Conservation (phyloP, 1,140 invertebrate genomes). For the Argopecten irradians region DNA sequence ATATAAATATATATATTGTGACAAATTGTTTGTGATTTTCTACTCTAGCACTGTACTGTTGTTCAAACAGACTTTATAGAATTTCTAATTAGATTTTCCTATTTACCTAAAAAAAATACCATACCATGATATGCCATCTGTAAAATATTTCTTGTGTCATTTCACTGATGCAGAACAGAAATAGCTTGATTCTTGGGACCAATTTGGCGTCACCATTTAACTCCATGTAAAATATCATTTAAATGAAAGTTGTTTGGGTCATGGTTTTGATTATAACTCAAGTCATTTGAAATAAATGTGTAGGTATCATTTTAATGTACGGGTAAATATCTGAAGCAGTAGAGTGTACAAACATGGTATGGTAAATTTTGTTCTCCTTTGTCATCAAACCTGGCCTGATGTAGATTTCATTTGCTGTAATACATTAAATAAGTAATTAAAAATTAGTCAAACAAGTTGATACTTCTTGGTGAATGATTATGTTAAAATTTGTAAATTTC, state of each 20-base stretch:
- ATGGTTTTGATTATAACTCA: background rate
- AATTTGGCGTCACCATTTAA: background rate
- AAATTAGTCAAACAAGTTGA: too few relatives aligned
- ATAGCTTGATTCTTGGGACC: background rate
- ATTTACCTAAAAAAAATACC: background rate
- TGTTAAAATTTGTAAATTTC: too few relatives aligned
- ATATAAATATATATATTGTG: constrained; percentile 12
- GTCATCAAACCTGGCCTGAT: background rate
- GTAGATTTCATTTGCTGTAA: background rate
- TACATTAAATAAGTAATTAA: too few relatives aligned
- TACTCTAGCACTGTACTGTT: constrained; percentile 13
- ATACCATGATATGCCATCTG: background rate
- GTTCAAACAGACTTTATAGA: background rate
- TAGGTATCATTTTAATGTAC: background rate
- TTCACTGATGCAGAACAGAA: background rate
- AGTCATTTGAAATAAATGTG: background rate
- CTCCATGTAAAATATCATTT: background rate
- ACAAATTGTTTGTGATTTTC: constrained; percentile 19
- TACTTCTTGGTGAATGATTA: too few relatives aligned
- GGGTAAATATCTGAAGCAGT: background rate
- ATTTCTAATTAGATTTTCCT: constrained; percentile 4
- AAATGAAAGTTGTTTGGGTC: background rate
- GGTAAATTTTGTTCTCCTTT: background rate
- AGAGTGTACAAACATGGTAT: background rate
- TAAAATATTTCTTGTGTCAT: background rate